Base-by-base conservation (phyloP, 35 echinoderm and acorn worm genomes). In the Heliocidaris tuberculata region DNA sequence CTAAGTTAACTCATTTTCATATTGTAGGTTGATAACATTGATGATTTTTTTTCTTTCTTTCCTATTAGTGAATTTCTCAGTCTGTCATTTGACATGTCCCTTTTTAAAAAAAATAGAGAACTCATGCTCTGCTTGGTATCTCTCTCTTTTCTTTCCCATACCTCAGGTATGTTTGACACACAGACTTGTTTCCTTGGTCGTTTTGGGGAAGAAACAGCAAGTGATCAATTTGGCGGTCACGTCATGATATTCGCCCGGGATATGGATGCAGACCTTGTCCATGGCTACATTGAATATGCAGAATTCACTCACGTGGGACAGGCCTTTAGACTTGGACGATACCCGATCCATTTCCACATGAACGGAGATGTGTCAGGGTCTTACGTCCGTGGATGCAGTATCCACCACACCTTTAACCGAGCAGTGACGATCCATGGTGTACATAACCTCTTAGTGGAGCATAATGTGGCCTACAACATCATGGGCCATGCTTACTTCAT, bases 271-370 rank as follows among this genome's bases (percentile, higher is more conserved):
- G 85, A 96, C 48, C 88, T 96, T 27, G 90, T 96, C 10, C 94
- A 61, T 8, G 97, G 97, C 32, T 92, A 93, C 47, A 90, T 98
- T 54, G 88, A 93, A 48, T 98, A 98, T 19, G 93, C 96, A 27
- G 97, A 98, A 85, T 92, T 98, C 86, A 96, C 96, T 15, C 96
- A 98, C 48, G 96, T 96, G 27, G 97, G 97, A 30, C 97, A 98
- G 50, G 96, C 96, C 30, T 98, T 98, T 96, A 94, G 97, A 65
- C 95, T 98, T 3, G 97, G 96, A 31, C 96, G 97, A 24, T 98
- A 98, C 85, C 94, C 97, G 13, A 96, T 98, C n/a, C 97, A 98
- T 88, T 98, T 95, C 85, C 97, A 98, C 93, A 71, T 98, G 42
- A 95, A 92, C 52, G 97, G 97, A 50, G 89, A 98, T 86, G 88